A percentile compares a stretch with the other conserved stretches of the same genome.
phyloP scores from a whole-genome alignment of 2,888 invertebrate species.

The Andricus quercusramuli region DNA sequence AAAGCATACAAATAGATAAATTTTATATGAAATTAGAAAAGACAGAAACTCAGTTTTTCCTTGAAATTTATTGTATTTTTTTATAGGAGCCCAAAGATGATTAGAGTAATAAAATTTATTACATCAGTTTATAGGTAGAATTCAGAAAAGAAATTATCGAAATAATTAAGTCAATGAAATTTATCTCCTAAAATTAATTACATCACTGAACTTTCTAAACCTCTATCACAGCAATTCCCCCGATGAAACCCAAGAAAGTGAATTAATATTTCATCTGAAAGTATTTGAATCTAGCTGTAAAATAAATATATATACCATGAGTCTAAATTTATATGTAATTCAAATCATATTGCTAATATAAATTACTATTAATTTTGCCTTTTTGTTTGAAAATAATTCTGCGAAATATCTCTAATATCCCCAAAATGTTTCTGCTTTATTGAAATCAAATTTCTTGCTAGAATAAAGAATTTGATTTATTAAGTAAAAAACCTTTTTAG shows the following conservation, averaged over 20 bases:
- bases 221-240: no score
- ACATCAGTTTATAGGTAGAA: neutral
- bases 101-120: neutral
- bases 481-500: no score
- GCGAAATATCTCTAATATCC: no score
- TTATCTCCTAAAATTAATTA: neutral
- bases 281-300: neutral
- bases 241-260: neutral
- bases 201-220: constrained; percentile 18
- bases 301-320: neutral
- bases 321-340: neutral
- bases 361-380: no score
- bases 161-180: neutral
- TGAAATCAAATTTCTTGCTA: no score
- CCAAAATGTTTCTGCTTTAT: no score
- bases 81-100: neutral
- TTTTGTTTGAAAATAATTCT: no score
- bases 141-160: neutral
- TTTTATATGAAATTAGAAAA: no score
- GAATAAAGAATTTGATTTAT: no score
- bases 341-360: neutral
- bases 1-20: no score
- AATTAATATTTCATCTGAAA: neutral
- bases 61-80: neutral
- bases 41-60: neutral